Percentiles rank a stretch among this genome's conserved stretches.
These are phyloP conservation scores for Tetragonisca angustula DNA, from an alignment of 2,888 invertebrate genomes.

Conservation along the genomic window DNA sequence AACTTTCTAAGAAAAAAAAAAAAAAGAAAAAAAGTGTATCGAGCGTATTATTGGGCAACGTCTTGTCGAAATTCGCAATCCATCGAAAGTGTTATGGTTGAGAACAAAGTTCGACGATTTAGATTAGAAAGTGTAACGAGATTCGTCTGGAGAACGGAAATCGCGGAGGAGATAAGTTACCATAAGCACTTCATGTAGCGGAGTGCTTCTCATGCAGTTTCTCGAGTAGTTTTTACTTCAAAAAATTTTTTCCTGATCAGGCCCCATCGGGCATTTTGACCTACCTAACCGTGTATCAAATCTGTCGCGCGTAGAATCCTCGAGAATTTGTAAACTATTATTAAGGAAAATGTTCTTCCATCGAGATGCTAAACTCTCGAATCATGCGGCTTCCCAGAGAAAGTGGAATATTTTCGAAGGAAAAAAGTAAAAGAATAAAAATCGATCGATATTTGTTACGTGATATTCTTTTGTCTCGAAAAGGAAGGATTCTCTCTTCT, in stretches of 20 bases:
- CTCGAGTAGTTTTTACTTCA: slow-evolving; percentile 1
- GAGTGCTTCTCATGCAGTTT: background rate
- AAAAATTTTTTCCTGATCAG: background rate
- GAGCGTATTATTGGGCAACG: background rate
- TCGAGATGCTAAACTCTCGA: too few relatives aligned
- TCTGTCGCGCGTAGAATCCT: background rate
- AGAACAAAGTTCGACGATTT: slow-evolving; percentile 35
- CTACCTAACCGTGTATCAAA: background rate
- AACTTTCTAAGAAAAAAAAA: slow-evolving; percentile 18
- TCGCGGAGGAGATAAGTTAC: slow-evolving; percentile 23
- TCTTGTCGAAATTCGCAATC: background rate
- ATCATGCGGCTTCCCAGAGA: too few relatives aligned
- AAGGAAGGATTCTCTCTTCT: too few relatives aligned
- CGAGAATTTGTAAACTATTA: background rate
- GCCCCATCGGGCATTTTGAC: background rate
- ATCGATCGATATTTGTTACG: too few relatives aligned
- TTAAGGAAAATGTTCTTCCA: too few relatives aligned
- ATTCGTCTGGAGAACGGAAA: slow-evolving; percentile 35
- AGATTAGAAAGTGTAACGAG: slow-evolving; percentile 56
- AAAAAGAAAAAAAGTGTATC: too few relatives aligned
- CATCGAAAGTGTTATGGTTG: background rate
- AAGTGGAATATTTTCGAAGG: background rate
- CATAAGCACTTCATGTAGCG: slow-evolving; percentile 7
- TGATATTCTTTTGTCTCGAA: too few relatives aligned
- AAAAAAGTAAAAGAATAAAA: background rate